Conservation (phyloP, 2,113 vertebrate species). For the Dicerorhinus sumatrensis region DNA sequence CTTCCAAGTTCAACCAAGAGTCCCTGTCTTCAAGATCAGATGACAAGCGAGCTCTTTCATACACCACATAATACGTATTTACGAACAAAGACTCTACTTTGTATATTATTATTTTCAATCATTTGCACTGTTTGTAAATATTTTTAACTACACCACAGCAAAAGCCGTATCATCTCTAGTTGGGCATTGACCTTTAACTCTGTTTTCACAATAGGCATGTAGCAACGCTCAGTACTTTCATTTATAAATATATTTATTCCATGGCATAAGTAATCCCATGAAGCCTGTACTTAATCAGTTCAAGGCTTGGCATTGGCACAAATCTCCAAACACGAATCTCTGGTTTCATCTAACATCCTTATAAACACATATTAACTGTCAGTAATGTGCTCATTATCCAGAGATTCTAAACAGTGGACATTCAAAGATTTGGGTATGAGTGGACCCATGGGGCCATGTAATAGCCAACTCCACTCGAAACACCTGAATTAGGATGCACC, state of each 20-base stretch:
- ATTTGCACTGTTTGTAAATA: constrained; percentile 5
- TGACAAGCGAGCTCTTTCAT: neutral
- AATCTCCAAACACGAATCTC: constrained; percentile 36
- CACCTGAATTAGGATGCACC: neutral
- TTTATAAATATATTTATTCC: constrained; percentile 41
- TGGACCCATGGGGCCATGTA: neutral
- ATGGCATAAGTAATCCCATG: neutral
- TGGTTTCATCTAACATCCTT: constrained; percentile 55
- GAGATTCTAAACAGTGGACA: constrained; percentile 53
- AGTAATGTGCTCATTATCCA: constrained; percentile 44
- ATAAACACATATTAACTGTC: constrained; percentile 52
- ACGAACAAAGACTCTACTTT: neutral
- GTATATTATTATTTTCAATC: neutral
- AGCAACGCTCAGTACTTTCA: constrained; percentile 5
- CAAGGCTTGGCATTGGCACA: constrained; percentile 7
- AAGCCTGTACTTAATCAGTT: constrained; percentile 52
- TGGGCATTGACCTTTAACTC: constrained; percentile 7
- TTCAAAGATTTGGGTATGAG: constrained; percentile 31
- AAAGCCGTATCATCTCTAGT: constrained; percentile 26
- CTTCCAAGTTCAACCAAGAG: constrained; percentile 27
- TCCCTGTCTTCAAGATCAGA: neutral
- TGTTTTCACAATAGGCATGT: neutral
- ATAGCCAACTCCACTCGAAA: constrained; percentile 23
- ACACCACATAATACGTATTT: neutral
- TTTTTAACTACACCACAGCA: neutral